Percentiles rank a stretch among this genome's conserved stretches.
Conservation (phyloP, 2,797 vertebrate genomes). For the Eidolon dupreanum region DNA sequence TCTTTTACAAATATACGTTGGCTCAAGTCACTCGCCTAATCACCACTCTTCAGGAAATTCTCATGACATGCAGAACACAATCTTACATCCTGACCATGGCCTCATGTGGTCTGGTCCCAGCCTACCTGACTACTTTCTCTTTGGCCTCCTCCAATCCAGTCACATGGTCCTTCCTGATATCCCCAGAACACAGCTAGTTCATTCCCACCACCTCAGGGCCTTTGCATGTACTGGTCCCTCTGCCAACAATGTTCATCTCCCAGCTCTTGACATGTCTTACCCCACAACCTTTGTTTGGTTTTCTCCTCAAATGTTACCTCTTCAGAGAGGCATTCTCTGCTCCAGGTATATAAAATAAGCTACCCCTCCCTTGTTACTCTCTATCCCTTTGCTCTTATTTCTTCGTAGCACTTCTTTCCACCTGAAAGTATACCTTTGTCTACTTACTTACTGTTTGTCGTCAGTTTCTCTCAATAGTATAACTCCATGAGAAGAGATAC, state of each 20-base stretch:
- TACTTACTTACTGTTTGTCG: not conserved
- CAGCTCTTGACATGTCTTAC: not conserved
- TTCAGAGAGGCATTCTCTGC: not conserved
- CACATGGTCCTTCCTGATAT: not conserved
- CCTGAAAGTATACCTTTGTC: not conserved
- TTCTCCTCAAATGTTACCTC: constrained; percentile 3
- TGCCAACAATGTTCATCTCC: not conserved
- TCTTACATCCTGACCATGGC: not conserved
- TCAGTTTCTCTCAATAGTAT: not conserved
- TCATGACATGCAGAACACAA: not conserved
- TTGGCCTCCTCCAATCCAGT: not conserved
- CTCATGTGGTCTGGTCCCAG: not conserved
- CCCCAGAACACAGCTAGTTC: not conserved
- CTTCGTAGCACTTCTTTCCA: not conserved
- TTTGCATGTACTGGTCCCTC: not conserved
- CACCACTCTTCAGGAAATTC: not conserved
- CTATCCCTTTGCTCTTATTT: not conserved
- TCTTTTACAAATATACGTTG: constrained; percentile 16
- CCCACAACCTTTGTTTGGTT: not conserved
- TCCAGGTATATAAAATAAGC: not conserved
- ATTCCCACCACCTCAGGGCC: not conserved
- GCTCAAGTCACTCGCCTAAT: not conserved
- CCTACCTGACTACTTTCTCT: not conserved
- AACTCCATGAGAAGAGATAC: not conserved
- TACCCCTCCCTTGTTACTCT: not conserved